Conservation (phyloP, 2,113 vertebrate genomes). For the Muntiacus muntjak region DNA sequence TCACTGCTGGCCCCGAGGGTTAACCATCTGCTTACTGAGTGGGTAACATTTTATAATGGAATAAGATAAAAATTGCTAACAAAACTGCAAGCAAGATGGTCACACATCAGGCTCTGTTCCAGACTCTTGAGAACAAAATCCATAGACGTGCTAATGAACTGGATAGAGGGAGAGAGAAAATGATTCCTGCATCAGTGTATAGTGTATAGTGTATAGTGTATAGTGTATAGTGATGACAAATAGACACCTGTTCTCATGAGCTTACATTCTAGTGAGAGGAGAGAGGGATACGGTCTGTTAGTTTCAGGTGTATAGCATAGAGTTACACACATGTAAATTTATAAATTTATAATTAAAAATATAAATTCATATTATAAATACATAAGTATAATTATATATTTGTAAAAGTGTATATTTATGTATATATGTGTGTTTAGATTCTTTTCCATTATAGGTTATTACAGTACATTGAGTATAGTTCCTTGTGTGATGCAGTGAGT, state of each 20-base stretch:
- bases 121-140: background rate
- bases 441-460: background rate
- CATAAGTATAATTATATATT: background rate
- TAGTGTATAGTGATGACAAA: background rate
- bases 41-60: background rate
- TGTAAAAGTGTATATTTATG: background rate
- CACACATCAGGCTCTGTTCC: background rate
- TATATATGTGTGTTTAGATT: background rate
- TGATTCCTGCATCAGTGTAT: no score
- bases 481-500: background rate
- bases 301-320: background rate
- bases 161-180: background rate
- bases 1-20: background rate
- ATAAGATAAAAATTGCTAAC: background rate
- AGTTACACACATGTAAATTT: background rate
- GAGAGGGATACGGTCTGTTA: background rate
- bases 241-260: background rate
- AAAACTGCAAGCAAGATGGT: background rate
- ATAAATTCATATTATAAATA: background rate
- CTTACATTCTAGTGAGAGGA: background rate
- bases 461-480: background rate
- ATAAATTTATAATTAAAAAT: background rate
- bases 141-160: background rate
- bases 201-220: no score
- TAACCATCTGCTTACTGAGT: background rate